Evolutionary conservation across 2,888 invertebrate species (phyloP).

Genomic region (Netelia fuscicornis): DNA sequence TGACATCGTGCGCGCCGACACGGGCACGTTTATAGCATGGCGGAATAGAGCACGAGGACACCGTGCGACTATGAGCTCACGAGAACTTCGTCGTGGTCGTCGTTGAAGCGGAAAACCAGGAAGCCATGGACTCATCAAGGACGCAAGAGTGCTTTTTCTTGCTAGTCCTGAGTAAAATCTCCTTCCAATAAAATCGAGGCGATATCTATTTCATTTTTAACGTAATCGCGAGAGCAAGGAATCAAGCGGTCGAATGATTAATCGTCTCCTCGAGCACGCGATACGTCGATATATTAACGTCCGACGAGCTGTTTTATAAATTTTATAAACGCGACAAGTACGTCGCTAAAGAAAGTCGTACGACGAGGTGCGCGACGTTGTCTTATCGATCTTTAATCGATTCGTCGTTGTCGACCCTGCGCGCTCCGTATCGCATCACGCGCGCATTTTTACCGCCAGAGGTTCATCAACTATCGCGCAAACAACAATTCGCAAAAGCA

Average conservation of each 20-base stretch:
- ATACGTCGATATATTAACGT: neutral
- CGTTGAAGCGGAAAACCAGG: slow-evolving; percentile 79
- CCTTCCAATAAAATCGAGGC: neutral
- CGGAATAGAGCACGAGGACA: slow-evolving; percentile 79
- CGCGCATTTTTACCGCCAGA: slow-evolving; percentile 5
- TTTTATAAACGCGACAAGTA: neutral
- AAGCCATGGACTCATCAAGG: slow-evolving; percentile 75
- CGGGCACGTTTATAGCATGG: slow-evolving; percentile 65
- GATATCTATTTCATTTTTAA: neutral
- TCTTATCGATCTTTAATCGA: neutral
- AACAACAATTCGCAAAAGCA: neutral
- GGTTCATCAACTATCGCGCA: slow-evolving; percentile 6
- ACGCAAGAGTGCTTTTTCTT: slow-evolving; percentile 68
- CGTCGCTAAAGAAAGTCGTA: slow-evolving; percentile 50
- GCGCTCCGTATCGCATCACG: neutral
- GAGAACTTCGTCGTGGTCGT: slow-evolving; percentile 73
- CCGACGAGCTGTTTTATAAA: neutral
- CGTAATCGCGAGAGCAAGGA: neutral
- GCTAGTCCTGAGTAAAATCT: slow-evolving; percentile 14
- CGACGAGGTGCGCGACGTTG: slow-evolving; percentile 1
- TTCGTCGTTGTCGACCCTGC: neutral
- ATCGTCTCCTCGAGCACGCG: neutral
- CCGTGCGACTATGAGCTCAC: slow-evolving; percentile 44
- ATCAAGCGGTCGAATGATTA: slow-evolving; percentile 18
- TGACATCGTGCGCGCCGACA: slow-evolving; percentile 73